Evolutionary conservation across 2,888 invertebrate species (phyloP).

Genomic region (Gnatocerus cornutus): DNA sequence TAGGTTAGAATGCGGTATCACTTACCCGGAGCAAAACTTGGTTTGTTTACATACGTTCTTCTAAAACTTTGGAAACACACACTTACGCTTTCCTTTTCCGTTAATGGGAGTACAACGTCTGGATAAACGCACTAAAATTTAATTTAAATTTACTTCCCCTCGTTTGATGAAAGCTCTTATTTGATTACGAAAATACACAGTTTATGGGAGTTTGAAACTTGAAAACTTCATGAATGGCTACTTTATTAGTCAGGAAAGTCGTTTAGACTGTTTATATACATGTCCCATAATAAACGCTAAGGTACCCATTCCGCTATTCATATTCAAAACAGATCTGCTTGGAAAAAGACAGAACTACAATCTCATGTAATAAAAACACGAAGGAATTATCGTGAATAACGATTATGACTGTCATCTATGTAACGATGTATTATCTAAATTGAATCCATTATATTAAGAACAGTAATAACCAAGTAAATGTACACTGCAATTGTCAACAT

Average conservation of each 20-base stretch:
- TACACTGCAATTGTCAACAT: conserved; percentile 2
- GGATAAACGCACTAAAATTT: conserved; percentile 33
- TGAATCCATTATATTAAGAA: neutral
- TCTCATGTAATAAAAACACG: neutral
- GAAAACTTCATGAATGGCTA: conserved; percentile 43
- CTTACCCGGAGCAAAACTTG: too few relatives aligned
- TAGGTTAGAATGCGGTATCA: neutral
- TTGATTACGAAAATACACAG: conserved; percentile 41
- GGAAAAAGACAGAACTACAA: conserved; percentile 10
- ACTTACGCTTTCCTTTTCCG: conserved; percentile 15
- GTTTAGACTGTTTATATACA: conserved; percentile 38
- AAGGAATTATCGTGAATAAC: conserved; percentile 5
- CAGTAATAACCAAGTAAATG: neutral
- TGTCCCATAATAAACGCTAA: conserved; percentile 26
- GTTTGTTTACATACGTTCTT: conserved; percentile 15
- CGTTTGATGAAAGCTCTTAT: conserved; percentile 36
- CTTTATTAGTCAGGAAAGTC: conserved; percentile 38
- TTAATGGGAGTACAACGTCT: conserved; percentile 11
- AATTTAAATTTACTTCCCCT: conserved; percentile 37
- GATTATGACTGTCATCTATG: conserved; percentile 2
- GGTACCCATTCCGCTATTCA: conserved; percentile 14
- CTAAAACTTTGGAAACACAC: neutral
- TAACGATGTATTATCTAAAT: conserved; percentile 17
- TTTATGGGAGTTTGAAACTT: conserved; percentile 44
- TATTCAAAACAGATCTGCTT: conserved; percentile 13